These are phyloP conservation scores for Nomada flava DNA, from an alignment of 2,888 invertebrate genomes.

Conservation along the genomic window DNA sequence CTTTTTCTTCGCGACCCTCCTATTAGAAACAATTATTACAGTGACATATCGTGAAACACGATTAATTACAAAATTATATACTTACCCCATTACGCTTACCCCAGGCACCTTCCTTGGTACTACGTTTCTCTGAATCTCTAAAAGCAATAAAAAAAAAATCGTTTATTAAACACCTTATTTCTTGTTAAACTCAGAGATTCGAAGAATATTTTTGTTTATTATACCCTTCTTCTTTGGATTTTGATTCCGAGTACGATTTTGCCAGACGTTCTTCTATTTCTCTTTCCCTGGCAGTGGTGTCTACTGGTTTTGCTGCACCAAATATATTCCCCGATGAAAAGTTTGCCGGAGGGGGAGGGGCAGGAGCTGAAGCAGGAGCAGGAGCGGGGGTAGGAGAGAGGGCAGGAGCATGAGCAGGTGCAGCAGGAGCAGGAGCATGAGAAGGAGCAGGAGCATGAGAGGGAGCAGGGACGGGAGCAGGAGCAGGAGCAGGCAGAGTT, in stretches of 20 bases:
- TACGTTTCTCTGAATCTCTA: constrained; percentile 73
- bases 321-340: constrained; percentile 92
- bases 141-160: neutral
- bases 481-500: constrained; percentile 75
- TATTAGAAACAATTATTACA: constrained; percentile 43
- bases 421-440: no score
- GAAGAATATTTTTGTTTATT: constrained; percentile 2
- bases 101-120: constrained; percentile 75
- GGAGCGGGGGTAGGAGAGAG: constrained; percentile 82
- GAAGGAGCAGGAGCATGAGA: no score
- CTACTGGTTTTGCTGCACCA: constrained; percentile 97
- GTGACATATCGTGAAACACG: neutral
- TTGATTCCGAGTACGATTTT: constrained; percentile 83
- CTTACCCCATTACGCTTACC: constrained; percentile 80
- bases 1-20: constrained; percentile 79
- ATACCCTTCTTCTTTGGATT: constrained; percentile 78
- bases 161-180: neutral
- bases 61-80: constrained; percentile 9
- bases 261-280: constrained; percentile 96
- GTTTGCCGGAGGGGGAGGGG: constrained; percentile 74
- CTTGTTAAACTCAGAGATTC: neutral
- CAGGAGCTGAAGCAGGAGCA: constrained; percentile 73
- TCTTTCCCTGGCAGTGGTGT: constrained; percentile 94
- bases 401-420: constrained; percentile 25
- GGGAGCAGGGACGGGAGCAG: neutral